Percentiles rank a stretch among this genome's conserved stretches.
Evolutionary conservation across 2,797 vertebrate species (phyloP).

Genomic region (Sylvia borin): DNA sequence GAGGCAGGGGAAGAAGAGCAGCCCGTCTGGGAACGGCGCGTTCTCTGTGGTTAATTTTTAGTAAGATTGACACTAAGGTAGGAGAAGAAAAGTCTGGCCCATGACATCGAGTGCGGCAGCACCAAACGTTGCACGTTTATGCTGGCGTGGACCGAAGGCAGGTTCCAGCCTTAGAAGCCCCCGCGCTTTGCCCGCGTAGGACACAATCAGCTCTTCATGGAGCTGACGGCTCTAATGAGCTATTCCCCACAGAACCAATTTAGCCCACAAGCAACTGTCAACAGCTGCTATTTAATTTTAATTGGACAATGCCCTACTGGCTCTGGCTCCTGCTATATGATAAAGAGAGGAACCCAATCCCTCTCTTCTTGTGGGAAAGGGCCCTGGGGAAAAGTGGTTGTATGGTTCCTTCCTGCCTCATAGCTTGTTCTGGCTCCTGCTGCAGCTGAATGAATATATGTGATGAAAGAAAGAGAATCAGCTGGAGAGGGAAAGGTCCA

Average conservation of each 20-base stretch:
- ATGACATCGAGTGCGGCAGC: accelerated
- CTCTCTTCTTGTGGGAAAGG: neutral
- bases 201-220: neutral
- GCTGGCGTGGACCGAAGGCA: neutral
- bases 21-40: neutral
- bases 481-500: neutral
- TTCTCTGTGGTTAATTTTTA: neutral
- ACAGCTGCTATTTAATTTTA: slow-evolving; percentile 45
- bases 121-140: accelerated
- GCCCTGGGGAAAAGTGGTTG: neutral
- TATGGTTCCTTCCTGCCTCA: neutral
- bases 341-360: slow-evolving; percentile 2
- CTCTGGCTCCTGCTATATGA: neutral
- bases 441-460: neutral
- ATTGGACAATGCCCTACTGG: neutral
- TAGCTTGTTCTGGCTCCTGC: neutral
- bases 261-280: slow-evolving; percentile 1
- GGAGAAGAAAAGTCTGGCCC: neutral
- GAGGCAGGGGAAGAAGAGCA: neutral
- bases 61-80: neutral
- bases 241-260: slow-evolving; percentile 49
- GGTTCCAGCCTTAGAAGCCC: neutral
- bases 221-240: neutral
- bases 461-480: neutral
- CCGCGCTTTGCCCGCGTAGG: accelerated